Evolutionary conservation across 1,140 invertebrate genomes (phyloP).

Genomic region (Periplaneta americana): DNA sequence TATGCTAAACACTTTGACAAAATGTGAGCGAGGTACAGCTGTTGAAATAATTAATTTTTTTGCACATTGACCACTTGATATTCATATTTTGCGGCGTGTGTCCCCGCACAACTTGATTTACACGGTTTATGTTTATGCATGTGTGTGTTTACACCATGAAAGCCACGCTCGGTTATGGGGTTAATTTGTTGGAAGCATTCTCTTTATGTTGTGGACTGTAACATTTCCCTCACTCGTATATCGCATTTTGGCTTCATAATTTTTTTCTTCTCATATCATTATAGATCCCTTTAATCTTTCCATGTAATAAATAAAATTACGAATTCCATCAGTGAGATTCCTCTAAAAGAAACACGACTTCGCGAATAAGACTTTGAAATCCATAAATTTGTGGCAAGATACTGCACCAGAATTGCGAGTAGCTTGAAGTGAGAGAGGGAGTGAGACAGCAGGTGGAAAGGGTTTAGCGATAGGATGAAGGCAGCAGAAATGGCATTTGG

Average conservation of each 20-base stretch:
- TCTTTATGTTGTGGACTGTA: too few species aligned
- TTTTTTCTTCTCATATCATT: neutral
- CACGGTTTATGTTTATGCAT: too few species aligned
- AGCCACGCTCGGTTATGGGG: too few species aligned
- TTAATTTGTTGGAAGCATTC: too few species aligned
- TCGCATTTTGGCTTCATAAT: neutral
- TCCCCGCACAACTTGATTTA: too few species aligned
- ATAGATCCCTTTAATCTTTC: neutral
- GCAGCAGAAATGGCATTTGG: neutral
- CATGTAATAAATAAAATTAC: neutral
- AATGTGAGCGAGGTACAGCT: too few species aligned
- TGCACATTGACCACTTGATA: too few species aligned
- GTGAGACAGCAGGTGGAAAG: neutral
- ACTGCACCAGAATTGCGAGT: neutral
- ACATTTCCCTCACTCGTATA: neutral
- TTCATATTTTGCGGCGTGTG: too few species aligned
- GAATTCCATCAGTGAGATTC: neutral
- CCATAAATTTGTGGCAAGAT: neutral
- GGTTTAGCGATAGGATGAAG: neutral
- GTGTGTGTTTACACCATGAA: too few species aligned
- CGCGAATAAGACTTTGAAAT: neutral
- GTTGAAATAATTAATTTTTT: too few species aligned
- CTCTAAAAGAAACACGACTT: neutral
- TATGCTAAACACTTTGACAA: too few species aligned
- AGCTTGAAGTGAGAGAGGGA: neutral